A percentile compares a stretch with the other conserved stretches of the same genome.
phyloP scores from a whole-genome alignment of 2,113 vertebrate genomes.

The Lepidothrix coronata region DNA sequence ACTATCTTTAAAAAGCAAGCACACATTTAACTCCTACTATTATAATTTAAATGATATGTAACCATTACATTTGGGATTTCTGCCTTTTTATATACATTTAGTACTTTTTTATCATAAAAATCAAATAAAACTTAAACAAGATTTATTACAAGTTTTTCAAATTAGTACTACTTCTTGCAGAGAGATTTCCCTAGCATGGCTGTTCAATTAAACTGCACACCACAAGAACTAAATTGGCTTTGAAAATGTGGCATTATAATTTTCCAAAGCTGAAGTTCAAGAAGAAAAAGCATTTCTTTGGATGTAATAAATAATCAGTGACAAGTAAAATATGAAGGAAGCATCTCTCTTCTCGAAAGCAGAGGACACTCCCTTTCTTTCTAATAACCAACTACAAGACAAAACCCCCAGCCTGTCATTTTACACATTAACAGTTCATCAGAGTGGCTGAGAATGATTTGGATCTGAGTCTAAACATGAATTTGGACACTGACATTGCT shows the following conservation, averaged over 20 bases:
- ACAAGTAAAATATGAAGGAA: neutral
- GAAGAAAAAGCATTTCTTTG: neutral
- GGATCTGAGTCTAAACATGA: neutral
- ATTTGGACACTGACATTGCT: neutral
- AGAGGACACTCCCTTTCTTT: neutral
- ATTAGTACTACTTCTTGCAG: neutral
- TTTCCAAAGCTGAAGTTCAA: neutral
- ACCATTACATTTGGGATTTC: neutral
- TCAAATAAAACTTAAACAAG: neutral
- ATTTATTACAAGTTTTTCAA: neutral
- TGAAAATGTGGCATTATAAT: neutral
- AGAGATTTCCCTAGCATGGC: neutral
- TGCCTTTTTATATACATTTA: neutral
- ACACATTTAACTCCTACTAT: neutral
- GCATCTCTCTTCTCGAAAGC: neutral
- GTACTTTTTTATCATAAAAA: neutral
- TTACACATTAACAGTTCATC: neutral
- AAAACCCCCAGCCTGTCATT: neutral
- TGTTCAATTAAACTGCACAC: neutral
- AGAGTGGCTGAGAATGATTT: neutral
- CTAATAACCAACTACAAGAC: neutral
- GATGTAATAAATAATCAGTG: neutral
- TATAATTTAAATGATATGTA: neutral
- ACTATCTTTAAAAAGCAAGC: neutral
- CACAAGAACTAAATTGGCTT: neutral